phyloP scores from a whole-genome alignment of 2,113 vertebrate genomes.

The Campylomormyrus tamandua region DNA sequence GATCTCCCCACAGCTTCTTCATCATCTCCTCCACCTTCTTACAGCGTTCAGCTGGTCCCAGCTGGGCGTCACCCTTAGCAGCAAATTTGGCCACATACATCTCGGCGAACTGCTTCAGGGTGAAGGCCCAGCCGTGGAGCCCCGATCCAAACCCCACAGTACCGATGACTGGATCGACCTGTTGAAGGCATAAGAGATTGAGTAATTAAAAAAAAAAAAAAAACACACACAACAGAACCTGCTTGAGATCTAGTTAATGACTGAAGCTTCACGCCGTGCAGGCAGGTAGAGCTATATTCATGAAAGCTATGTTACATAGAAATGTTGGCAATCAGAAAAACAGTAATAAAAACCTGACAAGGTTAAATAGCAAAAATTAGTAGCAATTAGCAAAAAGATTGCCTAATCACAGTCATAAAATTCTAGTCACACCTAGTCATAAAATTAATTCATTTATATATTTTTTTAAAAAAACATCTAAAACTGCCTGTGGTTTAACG shows the following conservation, averaged over 20 bases:
- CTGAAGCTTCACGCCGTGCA: neutral
- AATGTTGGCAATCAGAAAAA: neutral
- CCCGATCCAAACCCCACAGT: slow-evolving; percentile 95
- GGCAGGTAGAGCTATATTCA: neutral
- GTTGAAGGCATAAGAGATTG: neutral
- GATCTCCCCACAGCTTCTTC: slow-evolving; percentile 95
- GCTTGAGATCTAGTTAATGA: neutral
- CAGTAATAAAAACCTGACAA: neutral
- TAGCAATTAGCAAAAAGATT: neutral
- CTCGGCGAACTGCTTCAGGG: slow-evolving; percentile 94
- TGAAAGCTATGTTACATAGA: neutral
- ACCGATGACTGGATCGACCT: slow-evolving; percentile 83
- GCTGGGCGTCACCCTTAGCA: slow-evolving; percentile 78
- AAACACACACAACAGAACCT: too few species aligned
- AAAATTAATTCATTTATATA: neutral
- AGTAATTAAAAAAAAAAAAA: too few species aligned
- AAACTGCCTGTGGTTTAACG: neutral
- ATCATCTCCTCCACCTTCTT: slow-evolving; percentile 98
- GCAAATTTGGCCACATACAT: slow-evolving; percentile 91
- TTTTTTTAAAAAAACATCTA: neutral
- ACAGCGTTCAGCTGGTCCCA: slow-evolving; percentile 66
- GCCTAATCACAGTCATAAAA: neutral
- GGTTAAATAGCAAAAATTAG: too few species aligned
- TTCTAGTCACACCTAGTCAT: neutral
- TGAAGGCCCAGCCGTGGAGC: slow-evolving; percentile 95